Percentiles rank a stretch among this genome's conserved stretches.
These are phyloP conservation scores for Delphinapterus leucas DNA, from an alignment of 2,113 vertebrate genomes.

Conservation along the genomic window DNA sequence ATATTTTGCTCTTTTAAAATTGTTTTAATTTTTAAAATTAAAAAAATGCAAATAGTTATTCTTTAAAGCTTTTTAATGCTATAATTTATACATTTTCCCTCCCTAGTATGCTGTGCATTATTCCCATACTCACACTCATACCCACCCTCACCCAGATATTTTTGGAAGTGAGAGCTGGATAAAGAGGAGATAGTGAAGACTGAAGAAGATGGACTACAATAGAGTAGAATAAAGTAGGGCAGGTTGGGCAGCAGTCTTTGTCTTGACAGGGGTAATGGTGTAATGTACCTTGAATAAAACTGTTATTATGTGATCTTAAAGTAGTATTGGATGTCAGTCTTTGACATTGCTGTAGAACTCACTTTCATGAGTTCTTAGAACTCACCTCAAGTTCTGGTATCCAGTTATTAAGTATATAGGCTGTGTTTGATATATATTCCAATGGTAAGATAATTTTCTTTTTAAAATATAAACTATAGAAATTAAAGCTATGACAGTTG, in stretches of 20 bases:
- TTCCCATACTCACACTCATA: neutral
- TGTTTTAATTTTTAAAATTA: neutral
- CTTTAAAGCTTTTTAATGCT: neutral
- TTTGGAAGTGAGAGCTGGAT: neutral
- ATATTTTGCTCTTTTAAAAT: slow-evolving; percentile 7
- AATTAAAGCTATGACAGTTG: neutral
- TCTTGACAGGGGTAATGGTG: neutral
- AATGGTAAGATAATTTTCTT: slow-evolving; percentile 22
- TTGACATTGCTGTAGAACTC: neutral
- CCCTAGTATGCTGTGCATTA: neutral
- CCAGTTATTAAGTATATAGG: neutral
- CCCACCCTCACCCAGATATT: neutral
- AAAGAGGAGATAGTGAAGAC: neutral
- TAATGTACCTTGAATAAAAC: neutral
- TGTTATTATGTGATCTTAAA: neutral
- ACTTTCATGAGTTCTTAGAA: neutral
- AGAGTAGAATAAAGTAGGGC: neutral
- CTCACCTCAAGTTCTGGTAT: neutral
- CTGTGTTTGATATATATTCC: neutral
- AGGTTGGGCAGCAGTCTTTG: neutral
- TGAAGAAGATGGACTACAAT: neutral
- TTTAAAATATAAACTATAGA: neutral
- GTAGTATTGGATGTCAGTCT: neutral
- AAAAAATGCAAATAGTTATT: neutral
- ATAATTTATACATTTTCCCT: neutral